phyloP scores from a whole-genome alignment of 2,797 vertebrate species.

The Tragopan temminckii region DNA sequence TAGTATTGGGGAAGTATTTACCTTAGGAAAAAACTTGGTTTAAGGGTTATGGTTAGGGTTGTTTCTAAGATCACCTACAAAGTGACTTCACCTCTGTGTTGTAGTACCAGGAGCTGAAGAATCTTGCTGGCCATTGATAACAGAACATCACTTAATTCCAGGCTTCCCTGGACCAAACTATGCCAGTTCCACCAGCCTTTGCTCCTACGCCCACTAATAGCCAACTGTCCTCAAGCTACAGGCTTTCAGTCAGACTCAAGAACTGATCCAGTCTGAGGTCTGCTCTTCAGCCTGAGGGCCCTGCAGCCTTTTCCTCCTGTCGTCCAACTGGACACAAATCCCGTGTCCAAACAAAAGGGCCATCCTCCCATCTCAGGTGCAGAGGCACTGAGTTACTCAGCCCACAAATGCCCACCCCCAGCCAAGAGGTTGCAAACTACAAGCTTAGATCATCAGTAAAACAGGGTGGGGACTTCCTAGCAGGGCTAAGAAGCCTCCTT shows the following conservation, averaged over 20 bases:
- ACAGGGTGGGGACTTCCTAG: constrained; percentile 67
- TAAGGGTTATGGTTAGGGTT: neutral
- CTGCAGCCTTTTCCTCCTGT: neutral
- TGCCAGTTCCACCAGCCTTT: neutral
- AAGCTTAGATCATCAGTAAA: constrained; percentile 51
- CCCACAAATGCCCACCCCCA: constrained; percentile 8
- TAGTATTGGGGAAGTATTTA: neutral
- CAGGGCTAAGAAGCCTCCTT: neutral
- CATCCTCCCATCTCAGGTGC: neutral
- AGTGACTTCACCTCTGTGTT: neutral
- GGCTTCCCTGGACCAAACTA: neutral
- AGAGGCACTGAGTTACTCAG: neutral
- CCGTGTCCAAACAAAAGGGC: rapidly evolving
- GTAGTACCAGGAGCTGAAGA: neutral
- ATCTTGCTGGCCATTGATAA: neutral
- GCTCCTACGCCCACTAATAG: neutral
- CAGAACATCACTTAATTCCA: neutral
- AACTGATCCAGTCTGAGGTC: neutral
- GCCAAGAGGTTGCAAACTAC: neutral
- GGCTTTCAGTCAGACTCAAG: neutral
- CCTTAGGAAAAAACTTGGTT: neutral
- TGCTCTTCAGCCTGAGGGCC: neutral
- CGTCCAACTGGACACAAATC: neutral
- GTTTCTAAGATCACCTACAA: neutral
- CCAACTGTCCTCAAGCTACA: neutral